phyloP scores from a whole-genome alignment of 2,113 vertebrate species.

The Macheiramphus alcinus region DNA sequence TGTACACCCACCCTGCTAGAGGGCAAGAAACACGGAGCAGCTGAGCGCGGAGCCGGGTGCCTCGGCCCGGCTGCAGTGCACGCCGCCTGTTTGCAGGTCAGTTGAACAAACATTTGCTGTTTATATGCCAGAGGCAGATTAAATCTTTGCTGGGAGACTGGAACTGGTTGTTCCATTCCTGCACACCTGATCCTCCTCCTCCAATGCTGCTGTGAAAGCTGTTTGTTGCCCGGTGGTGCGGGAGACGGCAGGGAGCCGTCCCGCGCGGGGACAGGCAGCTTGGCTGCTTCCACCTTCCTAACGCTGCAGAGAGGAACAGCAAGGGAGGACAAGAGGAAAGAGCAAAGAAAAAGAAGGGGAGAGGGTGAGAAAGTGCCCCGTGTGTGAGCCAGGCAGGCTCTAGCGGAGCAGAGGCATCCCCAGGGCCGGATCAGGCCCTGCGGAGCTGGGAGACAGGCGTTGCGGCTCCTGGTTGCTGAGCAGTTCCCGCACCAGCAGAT shows the following conservation, averaged over 20 bases:
- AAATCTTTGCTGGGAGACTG: slow-evolving; percentile 59
- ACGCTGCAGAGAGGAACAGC: background rate
- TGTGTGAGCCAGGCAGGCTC: background rate
- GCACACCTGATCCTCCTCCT: slow-evolving; percentile 24
- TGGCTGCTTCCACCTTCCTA: background rate
- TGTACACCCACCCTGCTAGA: background rate
- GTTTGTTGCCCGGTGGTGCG: background rate
- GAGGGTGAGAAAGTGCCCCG: background rate
- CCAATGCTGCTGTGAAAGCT: background rate
- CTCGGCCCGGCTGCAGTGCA: background rate
- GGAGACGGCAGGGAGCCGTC: background rate
- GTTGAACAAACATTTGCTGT: slow-evolving; percentile 61
- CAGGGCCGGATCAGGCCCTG: background rate
- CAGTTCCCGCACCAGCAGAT: slow-evolving; percentile 70
- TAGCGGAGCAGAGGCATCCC: background rate
- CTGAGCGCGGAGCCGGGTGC: rapidly evolving
- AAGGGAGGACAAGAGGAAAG: background rate
- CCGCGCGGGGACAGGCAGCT: background rate
- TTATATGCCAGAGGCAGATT: slow-evolving; percentile 56
- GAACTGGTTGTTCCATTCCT: slow-evolving; percentile 62
- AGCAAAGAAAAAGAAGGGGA: background rate
- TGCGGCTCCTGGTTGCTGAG: slow-evolving; percentile 46
- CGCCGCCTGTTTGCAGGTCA: slow-evolving; percentile 24
- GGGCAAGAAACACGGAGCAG: background rate
- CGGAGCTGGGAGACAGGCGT: slow-evolving; percentile 31